Percentiles rank a stretch among this genome's conserved stretches.
These are phyloP conservation scores for Philonicus albiceps DNA, from an alignment of 2,888 invertebrate genomes.

Conservation along the genomic window DNA sequence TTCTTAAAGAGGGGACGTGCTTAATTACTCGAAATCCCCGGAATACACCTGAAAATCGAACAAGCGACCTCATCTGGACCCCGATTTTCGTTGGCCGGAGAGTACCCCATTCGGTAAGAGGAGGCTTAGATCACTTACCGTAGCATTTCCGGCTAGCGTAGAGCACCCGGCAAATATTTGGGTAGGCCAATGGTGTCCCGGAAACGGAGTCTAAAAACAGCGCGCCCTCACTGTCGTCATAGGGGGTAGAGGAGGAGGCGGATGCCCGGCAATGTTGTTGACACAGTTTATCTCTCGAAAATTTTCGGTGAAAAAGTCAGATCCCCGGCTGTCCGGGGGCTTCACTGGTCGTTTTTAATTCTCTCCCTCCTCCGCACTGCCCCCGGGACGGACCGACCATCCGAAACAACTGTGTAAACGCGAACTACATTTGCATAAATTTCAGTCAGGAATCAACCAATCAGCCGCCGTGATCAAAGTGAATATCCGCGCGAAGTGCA, in stretches of 20 bases:
- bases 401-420: constrained; percentile 8
- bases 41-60: neutral
- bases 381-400: neutral
- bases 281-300: constrained; percentile 32
- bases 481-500: constrained; percentile 28
- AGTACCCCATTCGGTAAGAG: neutral
- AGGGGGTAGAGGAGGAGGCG: neutral
- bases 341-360: neutral
- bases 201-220: constrained; percentile 19
- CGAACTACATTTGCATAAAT: constrained; percentile 40
- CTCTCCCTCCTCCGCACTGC: neutral
- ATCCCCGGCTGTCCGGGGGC: neutral
- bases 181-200: constrained; percentile 2
- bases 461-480: constrained; percentile 31
- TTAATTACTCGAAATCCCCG: constrained; percentile 7
- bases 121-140: neutral
- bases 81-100: neutral
- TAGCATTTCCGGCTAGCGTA: neutral
- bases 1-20: constrained; percentile 15
- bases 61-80: neutral
- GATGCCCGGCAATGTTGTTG: neutral
- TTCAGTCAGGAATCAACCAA: constrained; percentile 36
- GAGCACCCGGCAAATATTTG: constrained; percentile 19
- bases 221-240: neutral
- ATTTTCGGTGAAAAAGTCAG: constrained; percentile 14